phyloP scores from a whole-genome alignment of 2,888 invertebrate species.

The Lapara coniferarum region DNA sequence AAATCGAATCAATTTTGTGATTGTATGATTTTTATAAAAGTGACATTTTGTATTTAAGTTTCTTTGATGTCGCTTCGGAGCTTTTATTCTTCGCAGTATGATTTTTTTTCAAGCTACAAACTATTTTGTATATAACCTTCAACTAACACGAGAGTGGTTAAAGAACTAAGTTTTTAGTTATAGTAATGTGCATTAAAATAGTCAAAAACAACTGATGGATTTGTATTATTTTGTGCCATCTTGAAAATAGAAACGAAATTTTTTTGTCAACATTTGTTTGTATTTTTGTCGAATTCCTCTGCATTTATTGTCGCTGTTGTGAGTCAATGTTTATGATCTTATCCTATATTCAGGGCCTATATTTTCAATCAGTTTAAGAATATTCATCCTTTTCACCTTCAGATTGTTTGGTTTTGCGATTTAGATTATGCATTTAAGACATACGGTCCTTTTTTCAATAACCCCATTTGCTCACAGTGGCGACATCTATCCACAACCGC shows the following conservation, averaged over 20 bases:
- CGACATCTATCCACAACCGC: constrained; percentile 6
- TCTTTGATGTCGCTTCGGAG: background rate
- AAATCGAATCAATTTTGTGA: constrained; percentile 2
- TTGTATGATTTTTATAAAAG: constrained; percentile 8
- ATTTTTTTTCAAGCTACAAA: constrained; percentile 1
- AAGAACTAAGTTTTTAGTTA: constrained; percentile 7
- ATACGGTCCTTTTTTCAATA: background rate
- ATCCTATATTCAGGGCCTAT: too few species aligned
- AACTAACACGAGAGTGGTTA: background rate
- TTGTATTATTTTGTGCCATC: constrained; percentile 18
- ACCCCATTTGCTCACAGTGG: background rate
- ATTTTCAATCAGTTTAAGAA: background rate
- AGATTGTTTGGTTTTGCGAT: background rate
- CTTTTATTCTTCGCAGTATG: background rate
- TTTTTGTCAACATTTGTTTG: background rate
- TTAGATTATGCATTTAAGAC: background rate
- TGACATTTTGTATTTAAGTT: background rate
- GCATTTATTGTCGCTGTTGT: constrained; percentile 11
- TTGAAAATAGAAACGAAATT: background rate
- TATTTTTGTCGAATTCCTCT: constrained; percentile 5
- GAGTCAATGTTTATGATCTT: background rate
- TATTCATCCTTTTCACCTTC: background rate
- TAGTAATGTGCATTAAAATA: constrained; percentile 7
- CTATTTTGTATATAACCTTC: constrained; percentile 7
- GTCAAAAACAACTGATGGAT: constrained; percentile 7